Evolutionary conservation across 2,113 vertebrate genomes (phyloP), one percentile per base, ranked within the genome.

Genomic region (Amblyornis subalaris): DNA sequence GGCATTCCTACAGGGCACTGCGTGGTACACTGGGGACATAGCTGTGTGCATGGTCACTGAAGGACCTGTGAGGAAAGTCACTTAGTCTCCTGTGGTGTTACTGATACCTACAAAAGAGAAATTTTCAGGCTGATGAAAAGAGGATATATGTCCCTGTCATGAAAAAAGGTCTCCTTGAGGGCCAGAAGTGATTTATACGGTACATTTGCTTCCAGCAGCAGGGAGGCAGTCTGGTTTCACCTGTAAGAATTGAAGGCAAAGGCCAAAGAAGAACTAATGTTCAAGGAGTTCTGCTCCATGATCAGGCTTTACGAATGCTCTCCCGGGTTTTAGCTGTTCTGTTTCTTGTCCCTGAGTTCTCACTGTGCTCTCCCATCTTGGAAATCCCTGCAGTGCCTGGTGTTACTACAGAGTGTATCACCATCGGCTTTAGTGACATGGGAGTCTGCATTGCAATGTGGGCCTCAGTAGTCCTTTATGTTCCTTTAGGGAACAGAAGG

Each of bases 31-130:
- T 14, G 61, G 81, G 94, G 93, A 94, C 48, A 14, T 50, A 51
- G 40, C 65, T 81, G 48, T 16, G 40, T 67, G 85, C 81, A 72
- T 0, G 1, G 74, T 67, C 92, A 89, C 81, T 79, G 88, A 85
- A 88, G 78, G 82, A 96, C 93, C 85, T 82, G 92, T 36, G 93
- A 94, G 70, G 48, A 94, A 93, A 94, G 96, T 93, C 92, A 95
- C 95, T 96, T 96, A 94, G 92, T 85, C 70, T 93, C 95, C 95
- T 72, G 90, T 3, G 10, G 95, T 82, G 92, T 85, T 94, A 88
- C 90, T 15, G 54, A 95, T 88, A 91, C 85, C 93, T 93, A 96
- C 93, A 95, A 94, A 96, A 88, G 85, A 78, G 95, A 95, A 93
- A 79, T 85, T 72, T 85, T 94, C 90, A 57, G 77, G 82, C 66